A percentile compares a stretch with the other conserved stretches of the same genome.
Evolutionary conservation across 2,113 vertebrate species (phyloP).

Genomic region (Rhagologus leucostigma): DNA sequence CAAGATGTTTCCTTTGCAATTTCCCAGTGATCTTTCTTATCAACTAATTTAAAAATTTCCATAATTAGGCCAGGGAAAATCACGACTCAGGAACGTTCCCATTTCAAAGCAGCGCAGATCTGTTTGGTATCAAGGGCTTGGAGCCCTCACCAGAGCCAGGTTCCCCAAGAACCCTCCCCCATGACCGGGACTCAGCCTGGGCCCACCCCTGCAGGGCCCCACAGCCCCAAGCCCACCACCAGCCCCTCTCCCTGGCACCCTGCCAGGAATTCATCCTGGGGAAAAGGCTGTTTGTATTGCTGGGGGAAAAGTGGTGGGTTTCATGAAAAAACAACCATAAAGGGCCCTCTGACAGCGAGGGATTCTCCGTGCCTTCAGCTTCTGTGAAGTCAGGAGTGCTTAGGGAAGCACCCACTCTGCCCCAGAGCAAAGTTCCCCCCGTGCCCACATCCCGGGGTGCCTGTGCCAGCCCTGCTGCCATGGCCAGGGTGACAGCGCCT

Average conservation of each 20-base stretch:
- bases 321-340: not conserved
- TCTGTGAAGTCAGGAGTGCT: not conserved
- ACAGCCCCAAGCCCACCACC: not conserved
- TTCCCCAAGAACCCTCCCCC: not conserved
- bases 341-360: not conserved
- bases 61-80: conserved; percentile 47
- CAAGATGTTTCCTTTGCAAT: not conserved
- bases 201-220: not conserved
- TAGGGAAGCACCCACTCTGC: not conserved
- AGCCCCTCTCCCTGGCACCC: not conserved
- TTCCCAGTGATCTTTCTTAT: conserved; percentile 39
- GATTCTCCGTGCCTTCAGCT: not conserved
- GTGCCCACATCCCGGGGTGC: not conserved
- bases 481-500: accelerated
- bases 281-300: not conserved
- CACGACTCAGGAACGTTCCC: not conserved
- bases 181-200: accelerated
- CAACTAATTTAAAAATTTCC: conserved; percentile 51
- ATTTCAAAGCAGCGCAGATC: not conserved
- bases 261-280: not conserved
- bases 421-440: not conserved
- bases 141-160: not conserved
- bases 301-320: not conserved
- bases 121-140: accelerated
- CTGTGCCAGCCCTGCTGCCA: not conserved